Base-by-base conservation (phyloP, 2,797 vertebrate genomes). In the Manis pentadactyla region DNA sequence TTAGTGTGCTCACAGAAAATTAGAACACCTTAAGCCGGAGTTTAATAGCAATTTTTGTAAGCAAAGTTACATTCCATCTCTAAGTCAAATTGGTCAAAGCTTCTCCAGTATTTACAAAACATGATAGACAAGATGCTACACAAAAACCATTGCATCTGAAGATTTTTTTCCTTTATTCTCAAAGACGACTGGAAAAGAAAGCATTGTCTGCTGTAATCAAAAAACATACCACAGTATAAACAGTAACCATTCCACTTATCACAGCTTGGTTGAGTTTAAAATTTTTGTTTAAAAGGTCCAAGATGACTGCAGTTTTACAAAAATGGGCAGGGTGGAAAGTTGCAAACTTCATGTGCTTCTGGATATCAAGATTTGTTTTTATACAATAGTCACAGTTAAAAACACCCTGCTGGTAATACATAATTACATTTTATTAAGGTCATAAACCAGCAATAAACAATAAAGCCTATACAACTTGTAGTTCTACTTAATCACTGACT, bases 361-460 rank as follows among this genome's bases (percentile, higher is more conserved):
- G 99, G 99, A 99, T 99, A 99, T 99, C 99, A 99, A 99, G 99
- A 99, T 99, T 99, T 99, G 98, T 99, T 99, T 99, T 99, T 99
- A 99, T 99, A 99, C 99, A 99, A 99, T 99, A 99, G 99, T 99
- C 99, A 99, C 99, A 99, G 99, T 99, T 99, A 99, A 99, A 99
- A 99, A 99, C 99, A 99, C 99, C 99, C 99, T 99, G 99, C 99
- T 99, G 99, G 99, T 99, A 99, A 99, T 99, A 99, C 99, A 99
- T 99, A 99, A 99, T 99, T 99, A 99, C 99, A 99, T 99, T 99
- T 99, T 99, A 99, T 99, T 99, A 99, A 99, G 99, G 99, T 99
- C 99, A 99, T 99, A 99, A 99, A 99, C 99, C 99, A 99, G 99
- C 99, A 99, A 99, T 99, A 99, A 99, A 99, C 99, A 99, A 99